Evolutionary conservation across 2,113 vertebrate genomes (phyloP), one percentile per base, ranked within the genome.

Genomic region (Halcyon senegalensis): DNA sequence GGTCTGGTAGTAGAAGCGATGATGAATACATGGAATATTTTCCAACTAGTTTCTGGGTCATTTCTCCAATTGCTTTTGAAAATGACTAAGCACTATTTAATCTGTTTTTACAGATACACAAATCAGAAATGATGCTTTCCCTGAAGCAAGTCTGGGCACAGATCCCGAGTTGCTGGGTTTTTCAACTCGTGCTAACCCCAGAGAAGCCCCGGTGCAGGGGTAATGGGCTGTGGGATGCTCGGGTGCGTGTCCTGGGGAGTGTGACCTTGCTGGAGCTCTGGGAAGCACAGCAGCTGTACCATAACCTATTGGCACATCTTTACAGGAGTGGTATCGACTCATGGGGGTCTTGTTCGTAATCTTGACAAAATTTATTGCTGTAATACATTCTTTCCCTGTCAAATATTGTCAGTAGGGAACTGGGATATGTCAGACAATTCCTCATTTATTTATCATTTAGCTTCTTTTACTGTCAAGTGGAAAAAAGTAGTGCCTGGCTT

Each of bases 51-150:
- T 94, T 96, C 91, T 93, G 94, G 89, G 94, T 96, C 84, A 68
- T 68, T 93, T 83, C 85, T 95, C 70, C 74, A n/a, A 23, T 39
- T 84, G 82, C 93, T 87, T 90, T 85, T 72, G 62, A 35, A 70
- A 84, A 69, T 95, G 84, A 89, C 87, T 93, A 84, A 93, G 93
- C 87, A 89, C 51, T 48, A 81, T 75, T 95, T 92, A 92, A 80
- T 92, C 83, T 66, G 60, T 5, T 93, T 90, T 92, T 59, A 31
- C 50, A 75, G 80, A 53, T 25, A 48, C 44, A 48, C 56, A 79
- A n/a, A 82, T 69, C 18, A 33, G 69, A 48, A 79, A 15, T 44
- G n/a, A 55, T 53, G 66, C 79, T 94, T 55, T 83, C 30, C 44
- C 33, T 31, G 39, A 43, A 81, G 80, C 80, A 16, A 46, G 58